Percentiles rank a stretch among this genome's conserved stretches.
Evolutionary conservation across 1,140 invertebrate genomes (phyloP).

Genomic region (Drosophila bocki): DNA sequence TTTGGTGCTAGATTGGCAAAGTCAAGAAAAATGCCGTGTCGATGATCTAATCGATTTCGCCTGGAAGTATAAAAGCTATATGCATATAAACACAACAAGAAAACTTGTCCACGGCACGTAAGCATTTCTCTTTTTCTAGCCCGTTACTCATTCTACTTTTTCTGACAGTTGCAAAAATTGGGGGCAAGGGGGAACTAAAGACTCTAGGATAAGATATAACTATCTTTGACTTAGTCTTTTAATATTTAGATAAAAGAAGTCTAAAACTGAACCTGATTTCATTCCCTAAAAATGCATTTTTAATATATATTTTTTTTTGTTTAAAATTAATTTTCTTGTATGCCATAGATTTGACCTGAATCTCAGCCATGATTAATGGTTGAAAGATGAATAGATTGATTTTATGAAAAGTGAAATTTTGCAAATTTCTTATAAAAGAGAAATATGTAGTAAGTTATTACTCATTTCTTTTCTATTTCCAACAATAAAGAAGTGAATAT

Average conservation of each 20-base stretch:
- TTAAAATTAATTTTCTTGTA: not conserved
- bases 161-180: not conserved
- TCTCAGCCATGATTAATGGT: not conserved
- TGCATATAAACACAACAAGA: slow-evolving; percentile 8
- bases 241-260: slow-evolving; percentile 4
- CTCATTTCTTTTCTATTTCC: not conserved
- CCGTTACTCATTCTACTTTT: slow-evolving; percentile 42
- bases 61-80: slow-evolving; percentile 41
- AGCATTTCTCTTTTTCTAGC: slow-evolving; percentile 43
- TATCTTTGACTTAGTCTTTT: slow-evolving; percentile 6
- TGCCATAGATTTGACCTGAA: not conserved
- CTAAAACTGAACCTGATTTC: slow-evolving; percentile 7
- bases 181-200: slow-evolving; percentile 38
- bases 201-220: slow-evolving; percentile 26
- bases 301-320: not conserved
- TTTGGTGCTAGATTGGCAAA: slow-evolving; percentile 30
- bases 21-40: slow-evolving; percentile 43
- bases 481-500: not conserved
- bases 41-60: slow-evolving; percentile 71
- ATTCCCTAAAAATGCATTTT: not conserved
- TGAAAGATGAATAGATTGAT: slow-evolving; percentile 1
- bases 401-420: slow-evolving; percentile 4
- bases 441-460: not conserved
- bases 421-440: not conserved
- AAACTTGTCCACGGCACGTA: slow-evolving; percentile 53